These are phyloP conservation scores for Dorcus parallelipipedus DNA, from an alignment of 2,888 invertebrate species.

Conservation along the genomic window DNA sequence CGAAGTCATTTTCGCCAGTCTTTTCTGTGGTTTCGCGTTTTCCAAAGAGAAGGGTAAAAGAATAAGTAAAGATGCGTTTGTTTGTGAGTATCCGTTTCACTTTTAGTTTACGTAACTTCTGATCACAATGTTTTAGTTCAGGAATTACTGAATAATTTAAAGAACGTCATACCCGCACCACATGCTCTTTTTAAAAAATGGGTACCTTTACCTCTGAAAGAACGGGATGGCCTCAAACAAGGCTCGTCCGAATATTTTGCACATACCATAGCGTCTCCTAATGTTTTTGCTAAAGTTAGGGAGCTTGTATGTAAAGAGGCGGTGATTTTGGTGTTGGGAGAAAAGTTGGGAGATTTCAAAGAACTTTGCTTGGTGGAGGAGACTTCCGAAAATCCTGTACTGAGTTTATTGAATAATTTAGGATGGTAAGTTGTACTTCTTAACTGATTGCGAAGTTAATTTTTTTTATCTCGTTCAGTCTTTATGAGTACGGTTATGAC, in stretches of 20 bases:
- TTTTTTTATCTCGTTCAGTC: constrained; percentile 45
- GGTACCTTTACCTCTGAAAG: not conserved
- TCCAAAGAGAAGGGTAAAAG: not conserved
- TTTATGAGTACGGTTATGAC: constrained; percentile 75
- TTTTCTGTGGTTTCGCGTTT: not conserved
- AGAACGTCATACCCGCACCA: not conserved
- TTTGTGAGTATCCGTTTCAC: too few relatives aligned
- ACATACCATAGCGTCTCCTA: not conserved
- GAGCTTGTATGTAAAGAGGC: not conserved
- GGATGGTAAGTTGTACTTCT: constrained; percentile 4
- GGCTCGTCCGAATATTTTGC: not conserved
- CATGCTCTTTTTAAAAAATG: not conserved
- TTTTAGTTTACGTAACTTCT: not conserved
- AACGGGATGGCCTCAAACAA: not conserved
- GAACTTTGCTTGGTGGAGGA: not conserved
- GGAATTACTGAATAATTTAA: not conserved
- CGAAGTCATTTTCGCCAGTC: constrained; percentile 55
- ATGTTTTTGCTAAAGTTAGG: not conserved
- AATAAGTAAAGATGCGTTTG: not conserved
- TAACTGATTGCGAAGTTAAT: not conserved
- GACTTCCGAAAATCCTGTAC: not conserved
- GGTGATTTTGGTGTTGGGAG: not conserved
- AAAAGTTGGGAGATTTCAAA: not conserved
- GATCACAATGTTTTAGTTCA: not conserved
- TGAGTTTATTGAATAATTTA: not conserved